Base-by-base conservation (phyloP, 1,140 invertebrate genomes). In the Forficula auricularia region DNA sequence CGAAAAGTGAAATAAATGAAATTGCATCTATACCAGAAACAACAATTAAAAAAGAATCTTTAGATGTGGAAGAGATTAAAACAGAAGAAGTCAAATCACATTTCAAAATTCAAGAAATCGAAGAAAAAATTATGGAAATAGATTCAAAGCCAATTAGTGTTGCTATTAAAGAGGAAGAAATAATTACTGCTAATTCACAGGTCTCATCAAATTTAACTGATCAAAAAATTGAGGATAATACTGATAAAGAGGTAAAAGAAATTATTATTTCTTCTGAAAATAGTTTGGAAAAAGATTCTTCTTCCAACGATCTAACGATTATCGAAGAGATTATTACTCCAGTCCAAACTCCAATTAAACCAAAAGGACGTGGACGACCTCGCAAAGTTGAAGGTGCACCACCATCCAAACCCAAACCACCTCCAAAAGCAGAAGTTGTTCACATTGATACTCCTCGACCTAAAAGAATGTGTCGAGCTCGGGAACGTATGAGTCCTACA, bases 401-500 rank as follows among this genome's bases (percentile, higher is more conserved):
- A 15, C 34, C 34, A 15, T 6, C 34, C n/a, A 19, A 36, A 39
- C 18, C 43, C 10, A 18, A 40, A 13, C 16, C 33, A n/a, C 20
- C 10, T 3, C 22, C 35, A n/a, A n/a, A n/a, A n/a, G n/a, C n/a
- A n/a, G n/a, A n/a, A n/a, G n/a, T n/a, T n/a, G n/a, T n/a, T n/a
- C 10, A 34, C 12, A 31, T 8, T 7, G 43, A 15, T 30, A 41
- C n/a, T 8, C 42, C 42, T 12, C 18, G 43, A 13, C 43, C 43
- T 2, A 44, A 44, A 13, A 20, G 43, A 30, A 38, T 32, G 34
- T 44, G 43, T 22, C 35, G 43, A 34, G 43, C 19, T 16, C 40
- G 36, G n/a, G 43, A 44, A 31, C 9, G 16, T 12, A 38, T 18
- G 20, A 27, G 22, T 27, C 35, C 43, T 20, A 19, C 15, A 6